phyloP scores from a whole-genome alignment of 2,113 vertebrate species.

The Ceyx cyanopectus region DNA sequence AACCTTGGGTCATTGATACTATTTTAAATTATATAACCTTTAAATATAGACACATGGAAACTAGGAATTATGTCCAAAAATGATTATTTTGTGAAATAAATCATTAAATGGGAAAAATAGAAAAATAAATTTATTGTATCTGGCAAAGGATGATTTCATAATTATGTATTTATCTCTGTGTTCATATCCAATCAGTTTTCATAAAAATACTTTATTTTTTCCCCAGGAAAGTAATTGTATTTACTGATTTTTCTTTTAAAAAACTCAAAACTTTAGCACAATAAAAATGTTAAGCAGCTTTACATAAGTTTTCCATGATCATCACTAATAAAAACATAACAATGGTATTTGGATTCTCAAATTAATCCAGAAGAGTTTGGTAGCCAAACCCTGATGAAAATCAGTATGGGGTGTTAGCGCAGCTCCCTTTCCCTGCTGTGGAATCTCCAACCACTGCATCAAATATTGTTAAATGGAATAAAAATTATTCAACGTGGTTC shows the following conservation, averaged over 20 bases:
- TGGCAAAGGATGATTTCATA: background rate
- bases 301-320: background rate
- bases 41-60: background rate
- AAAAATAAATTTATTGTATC: background rate
- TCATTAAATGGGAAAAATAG: background rate
- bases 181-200: background rate
- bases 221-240: background rate
- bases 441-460: background rate
- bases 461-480: constrained; percentile 40
- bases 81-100: background rate
- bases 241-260: background rate
- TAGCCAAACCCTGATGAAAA: background rate
- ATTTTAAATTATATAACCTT: background rate
- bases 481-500: constrained; percentile 23
- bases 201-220: background rate
- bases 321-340: background rate
- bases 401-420: background rate
- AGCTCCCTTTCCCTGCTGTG: background rate
- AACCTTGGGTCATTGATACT: background rate
- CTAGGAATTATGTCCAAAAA: background rate
- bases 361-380: background rate
- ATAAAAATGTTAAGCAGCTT: background rate
- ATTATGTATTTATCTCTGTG: background rate
- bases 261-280: background rate
- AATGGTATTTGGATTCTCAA: background rate